Evolutionary conservation across 2,113 vertebrate genomes (phyloP), one percentile per base, ranked within the genome.

Genomic region (Uria lomvia): DNA sequence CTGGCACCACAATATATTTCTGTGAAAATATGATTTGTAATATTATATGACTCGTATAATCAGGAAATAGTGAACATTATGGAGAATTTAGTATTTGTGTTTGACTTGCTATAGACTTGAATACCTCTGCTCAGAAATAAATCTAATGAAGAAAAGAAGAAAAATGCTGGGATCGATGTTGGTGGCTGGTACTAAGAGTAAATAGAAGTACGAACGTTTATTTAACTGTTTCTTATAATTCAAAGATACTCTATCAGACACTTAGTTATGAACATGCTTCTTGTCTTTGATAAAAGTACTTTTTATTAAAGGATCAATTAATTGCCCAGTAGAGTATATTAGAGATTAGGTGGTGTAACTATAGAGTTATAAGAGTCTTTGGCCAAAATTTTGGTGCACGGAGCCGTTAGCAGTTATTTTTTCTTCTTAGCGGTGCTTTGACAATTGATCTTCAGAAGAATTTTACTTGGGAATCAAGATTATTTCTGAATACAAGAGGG

Each of bases 1-100:
- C 53, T 66, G 2, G 2, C 18, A 72, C 23, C 2, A 3, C 49
- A 71, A 68, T 32, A 6, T 7, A 19, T 58, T 93, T 60, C 70
- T 79, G 49, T 90, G 82, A 76, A 95, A 88, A 92, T 83, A 47
- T 42, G 74, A 14, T 76, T 92, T 92, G 58, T 70, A 65, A 68
- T 95, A 70, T 68, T 73, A 55, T 62, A 50, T 86, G 81, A 88
- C 15, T 78, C 11, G 0, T 52, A 52, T 81, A 81, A 85, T 88
- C 70, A 79, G 49, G 45, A 85, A 95, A 73, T 76, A 85, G 11
- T 79, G 62, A 88, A 53, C n/a, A 78, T 70, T 83, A 68, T 70
- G 67, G 58, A 55, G 11, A 67, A 95, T 92, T 93, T 93, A 62
- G 71, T 93, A 50, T 94, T 96, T 90, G 68, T 90, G 60, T 93